phyloP scores from a whole-genome alignment of 1,140 invertebrate species.

The Hetaerina americana region DNA sequence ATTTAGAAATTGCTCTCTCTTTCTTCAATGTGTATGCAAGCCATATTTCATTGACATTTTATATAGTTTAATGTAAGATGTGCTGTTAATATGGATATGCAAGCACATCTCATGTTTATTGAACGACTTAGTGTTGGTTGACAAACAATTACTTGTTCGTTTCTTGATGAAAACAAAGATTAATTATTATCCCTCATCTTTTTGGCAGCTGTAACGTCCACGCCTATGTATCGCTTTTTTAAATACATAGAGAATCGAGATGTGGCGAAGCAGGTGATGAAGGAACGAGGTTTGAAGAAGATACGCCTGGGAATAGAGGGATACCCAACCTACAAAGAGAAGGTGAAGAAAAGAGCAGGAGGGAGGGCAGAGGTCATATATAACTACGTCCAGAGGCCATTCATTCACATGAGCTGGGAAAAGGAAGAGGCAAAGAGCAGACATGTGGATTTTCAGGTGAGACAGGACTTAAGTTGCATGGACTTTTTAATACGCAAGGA shows the following conservation, averaged over 20 bases:
- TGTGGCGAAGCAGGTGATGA: constrained; percentile 97
- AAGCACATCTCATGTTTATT: too few relatives aligned
- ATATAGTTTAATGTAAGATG: too few relatives aligned
- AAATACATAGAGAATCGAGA: constrained; percentile 99
- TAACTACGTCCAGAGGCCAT: constrained; percentile 99
- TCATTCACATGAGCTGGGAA: constrained; percentile 99
- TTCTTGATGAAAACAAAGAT: too few relatives aligned
- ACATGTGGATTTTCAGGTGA: constrained; percentile 87
- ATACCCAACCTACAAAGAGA: constrained; percentile 98
- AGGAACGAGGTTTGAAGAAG: constrained; percentile 95
- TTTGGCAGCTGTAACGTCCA: constrained; percentile 65
- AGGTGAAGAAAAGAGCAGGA: constrained; percentile 69
- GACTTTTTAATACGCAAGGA: too few relatives aligned
- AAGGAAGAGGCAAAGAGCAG: constrained; percentile 98
- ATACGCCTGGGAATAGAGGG: constrained; percentile 98
- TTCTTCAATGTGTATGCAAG: too few relatives aligned
- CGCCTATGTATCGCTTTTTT: constrained; percentile 93
- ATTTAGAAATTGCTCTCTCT: too few relatives aligned
- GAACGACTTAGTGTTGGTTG: too few relatives aligned
- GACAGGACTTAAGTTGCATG: too few relatives aligned
- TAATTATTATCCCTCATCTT: too few relatives aligned
- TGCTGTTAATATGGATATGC: too few relatives aligned
- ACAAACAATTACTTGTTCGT: too few relatives aligned
- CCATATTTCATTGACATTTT: too few relatives aligned
- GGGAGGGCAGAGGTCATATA: constrained; percentile 93